Conservation (phyloP, 2,113 vertebrate genomes). For the Nibea coibor region DNA sequence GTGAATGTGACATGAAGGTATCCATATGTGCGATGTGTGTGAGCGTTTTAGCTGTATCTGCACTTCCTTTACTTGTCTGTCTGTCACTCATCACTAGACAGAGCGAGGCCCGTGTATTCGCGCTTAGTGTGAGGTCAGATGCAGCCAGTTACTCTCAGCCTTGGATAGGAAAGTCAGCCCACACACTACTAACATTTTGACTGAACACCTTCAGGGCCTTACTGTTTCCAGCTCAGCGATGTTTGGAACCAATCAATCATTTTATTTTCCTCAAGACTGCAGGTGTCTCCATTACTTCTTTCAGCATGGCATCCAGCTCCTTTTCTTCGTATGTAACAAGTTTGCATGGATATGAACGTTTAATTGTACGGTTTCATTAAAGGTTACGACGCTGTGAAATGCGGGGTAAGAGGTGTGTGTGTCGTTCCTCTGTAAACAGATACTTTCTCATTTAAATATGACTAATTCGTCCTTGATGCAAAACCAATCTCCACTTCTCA, state of each 20-base stretch:
- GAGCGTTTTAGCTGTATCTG: background rate
- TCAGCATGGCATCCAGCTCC: background rate
- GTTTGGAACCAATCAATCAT: constrained; percentile 10
- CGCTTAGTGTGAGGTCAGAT: constrained; percentile 1
- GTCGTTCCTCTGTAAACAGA: background rate
- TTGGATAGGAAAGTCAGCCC: constrained; percentile 31
- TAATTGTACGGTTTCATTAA: constrained; percentile 8
- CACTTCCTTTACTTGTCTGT: background rate
- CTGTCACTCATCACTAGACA: constrained; percentile 26
- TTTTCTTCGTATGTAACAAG: background rate
- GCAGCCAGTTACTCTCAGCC: constrained; percentile 19
- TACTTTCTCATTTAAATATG: constrained; percentile 4
- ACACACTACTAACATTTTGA: constrained; percentile 36
- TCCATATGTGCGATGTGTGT: background rate
- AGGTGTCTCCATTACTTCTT: constrained; percentile 1
- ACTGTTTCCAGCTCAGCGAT: constrained; percentile 16
- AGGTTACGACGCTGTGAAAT: background rate
- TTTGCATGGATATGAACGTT: background rate
- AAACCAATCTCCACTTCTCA: constrained; percentile 31
- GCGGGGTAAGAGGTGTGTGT: background rate
- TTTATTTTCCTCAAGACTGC: constrained; percentile 16
- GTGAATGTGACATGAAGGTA: constrained; percentile 6
- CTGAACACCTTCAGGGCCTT: constrained; percentile 45
- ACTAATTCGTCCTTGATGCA: constrained; percentile 9
- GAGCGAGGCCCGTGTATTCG: background rate